A percentile compares a stretch with the other conserved stretches of the same genome.
Conservation (phyloP, 2,797 vertebrate genomes). For the Geotrypetes seraphini region DNA sequence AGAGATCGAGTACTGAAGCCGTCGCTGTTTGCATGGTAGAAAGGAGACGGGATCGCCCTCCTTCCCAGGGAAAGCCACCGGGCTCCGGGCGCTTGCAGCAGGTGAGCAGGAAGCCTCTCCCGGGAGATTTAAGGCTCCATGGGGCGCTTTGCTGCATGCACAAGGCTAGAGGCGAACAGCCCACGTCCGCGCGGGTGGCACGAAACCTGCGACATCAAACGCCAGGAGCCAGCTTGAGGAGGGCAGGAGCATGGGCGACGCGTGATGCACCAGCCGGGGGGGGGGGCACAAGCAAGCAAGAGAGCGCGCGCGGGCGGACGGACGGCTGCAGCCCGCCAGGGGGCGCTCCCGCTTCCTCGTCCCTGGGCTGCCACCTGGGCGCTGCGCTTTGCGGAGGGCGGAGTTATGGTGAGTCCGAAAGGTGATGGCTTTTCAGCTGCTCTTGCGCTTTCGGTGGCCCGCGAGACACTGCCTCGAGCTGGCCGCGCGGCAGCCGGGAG, state of each 20-base stretch:
- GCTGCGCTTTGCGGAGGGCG: too few species aligned
- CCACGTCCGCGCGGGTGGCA: neutral
- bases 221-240: neutral
- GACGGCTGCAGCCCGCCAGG: too few species aligned
- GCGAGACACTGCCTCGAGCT: too few species aligned
- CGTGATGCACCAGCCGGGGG: too few species aligned
- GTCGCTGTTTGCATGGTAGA: conserved; percentile 41
- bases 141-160: conserved; percentile 7
- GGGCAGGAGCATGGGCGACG: neutral
- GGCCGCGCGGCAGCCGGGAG: too few species aligned
- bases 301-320: too few species aligned
- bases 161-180: neutral
- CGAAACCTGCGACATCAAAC: conserved; percentile 2
- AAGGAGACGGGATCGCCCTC: too few species aligned
- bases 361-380: neutral
- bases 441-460: too few species aligned
- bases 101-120: neutral
- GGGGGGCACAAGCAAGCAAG: too few species aligned
- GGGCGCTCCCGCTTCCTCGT: neutral
- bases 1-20: conserved; percentile 43
- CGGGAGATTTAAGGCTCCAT: conserved; percentile 3
- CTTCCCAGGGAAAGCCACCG: neutral
- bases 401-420: too few species aligned
- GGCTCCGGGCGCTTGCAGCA: neutral
- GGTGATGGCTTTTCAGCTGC: too few species aligned